These are phyloP conservation scores for Agelaius phoeniceus DNA, from an alignment of 2,113 vertebrate genomes.

Conservation along the genomic window DNA sequence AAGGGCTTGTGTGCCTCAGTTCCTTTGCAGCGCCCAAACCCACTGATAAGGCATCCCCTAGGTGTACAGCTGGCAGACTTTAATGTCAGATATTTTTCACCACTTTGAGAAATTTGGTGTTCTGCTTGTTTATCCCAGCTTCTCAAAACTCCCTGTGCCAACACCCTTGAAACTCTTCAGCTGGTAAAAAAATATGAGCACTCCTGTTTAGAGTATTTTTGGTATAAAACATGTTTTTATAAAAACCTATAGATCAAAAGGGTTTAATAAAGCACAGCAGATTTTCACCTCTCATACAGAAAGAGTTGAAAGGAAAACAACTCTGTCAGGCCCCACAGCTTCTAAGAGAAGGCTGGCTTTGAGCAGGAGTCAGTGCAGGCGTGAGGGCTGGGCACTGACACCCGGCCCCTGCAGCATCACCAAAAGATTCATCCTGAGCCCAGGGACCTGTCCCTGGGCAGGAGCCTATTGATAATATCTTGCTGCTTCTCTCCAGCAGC, in stretches of 20 bases:
- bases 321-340: accelerated
- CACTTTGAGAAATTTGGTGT: not conserved
- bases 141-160: not conserved
- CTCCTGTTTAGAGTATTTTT: not conserved
- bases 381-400: accelerated
- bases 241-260: not conserved
- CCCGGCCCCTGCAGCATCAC: not conserved
- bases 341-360: not conserved
- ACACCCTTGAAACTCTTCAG: not conserved
- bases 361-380: not conserved
- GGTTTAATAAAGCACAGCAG: not conserved
- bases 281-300: not conserved
- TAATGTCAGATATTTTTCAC: accelerated
- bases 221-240: not conserved
- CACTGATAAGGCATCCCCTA: accelerated
- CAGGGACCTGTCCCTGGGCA: not conserved
- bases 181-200: not conserved
- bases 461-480: not conserved
- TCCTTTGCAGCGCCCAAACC: not conserved
- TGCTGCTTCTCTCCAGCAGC: not conserved
- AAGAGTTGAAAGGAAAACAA: not conserved
- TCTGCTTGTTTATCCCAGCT: not conserved
- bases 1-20: not conserved
- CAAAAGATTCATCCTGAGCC: not conserved
- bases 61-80: not conserved